These are phyloP conservation scores for Tinamus guttatus DNA, from an alignment of 2,113 vertebrate species.

Conservation along the genomic window DNA sequence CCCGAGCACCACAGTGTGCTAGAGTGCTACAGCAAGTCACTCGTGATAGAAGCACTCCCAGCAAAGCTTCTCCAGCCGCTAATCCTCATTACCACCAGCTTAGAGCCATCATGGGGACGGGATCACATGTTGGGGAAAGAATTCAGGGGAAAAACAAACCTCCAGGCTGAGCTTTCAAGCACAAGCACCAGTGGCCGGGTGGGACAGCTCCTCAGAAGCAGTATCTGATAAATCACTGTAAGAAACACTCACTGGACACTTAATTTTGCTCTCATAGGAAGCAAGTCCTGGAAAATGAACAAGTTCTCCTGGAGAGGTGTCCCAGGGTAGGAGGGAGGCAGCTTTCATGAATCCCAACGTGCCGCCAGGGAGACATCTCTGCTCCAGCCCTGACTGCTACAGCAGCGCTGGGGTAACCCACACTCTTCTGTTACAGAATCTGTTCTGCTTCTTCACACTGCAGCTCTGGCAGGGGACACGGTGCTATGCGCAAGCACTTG, in stretches of 20 bases:
- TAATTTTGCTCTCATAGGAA: background rate
- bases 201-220: background rate
- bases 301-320: background rate
- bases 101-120: no score
- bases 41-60: background rate
- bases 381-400: background rate
- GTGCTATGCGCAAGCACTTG: rapidly evolving
- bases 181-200: background rate
- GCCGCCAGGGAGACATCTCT: background rate
- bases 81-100: background rate
- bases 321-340: background rate
- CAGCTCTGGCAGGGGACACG: background rate
- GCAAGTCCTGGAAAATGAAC: background rate
- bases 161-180: background rate
- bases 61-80: background rate
- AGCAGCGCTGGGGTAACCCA: background rate
- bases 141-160: background rate
- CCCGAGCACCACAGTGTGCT: background rate
- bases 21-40: background rate
- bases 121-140: background rate
- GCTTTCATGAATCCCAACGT: background rate
- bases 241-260: background rate
- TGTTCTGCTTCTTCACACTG: background rate
- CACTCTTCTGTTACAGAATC: background rate
- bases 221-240: background rate